phyloP scores from a whole-genome alignment of 2,888 invertebrate genomes.

The Perdita meconis region DNA sequence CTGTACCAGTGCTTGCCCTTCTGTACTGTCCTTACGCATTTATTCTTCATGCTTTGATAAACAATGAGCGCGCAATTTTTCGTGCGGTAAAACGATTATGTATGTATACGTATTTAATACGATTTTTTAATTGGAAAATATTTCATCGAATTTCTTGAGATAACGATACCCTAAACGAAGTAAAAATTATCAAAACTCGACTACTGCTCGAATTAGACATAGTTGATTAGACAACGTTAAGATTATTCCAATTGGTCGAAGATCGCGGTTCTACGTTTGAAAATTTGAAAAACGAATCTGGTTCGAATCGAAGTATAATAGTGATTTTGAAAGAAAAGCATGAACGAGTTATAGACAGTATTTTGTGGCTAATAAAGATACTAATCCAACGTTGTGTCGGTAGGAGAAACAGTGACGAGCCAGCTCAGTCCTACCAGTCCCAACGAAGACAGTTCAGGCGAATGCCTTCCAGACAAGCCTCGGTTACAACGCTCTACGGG shows the following conservation, averaged over 20 bases:
- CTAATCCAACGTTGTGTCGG: conserved; percentile 37
- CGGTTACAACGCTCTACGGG: conserved; percentile 96
- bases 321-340: conserved; percentile 54
- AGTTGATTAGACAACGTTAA: no score
- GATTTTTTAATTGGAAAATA: neutral
- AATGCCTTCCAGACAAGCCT: conserved; percentile 86
- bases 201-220: conserved; percentile 34
- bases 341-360: conserved; percentile 59
- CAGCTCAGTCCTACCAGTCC: conserved; percentile 91
- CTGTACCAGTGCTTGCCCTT: conserved; percentile 36
- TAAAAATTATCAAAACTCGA: neutral
- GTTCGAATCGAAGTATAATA: conserved; percentile 20
- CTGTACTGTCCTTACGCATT: conserved; percentile 29
- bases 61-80: neutral
- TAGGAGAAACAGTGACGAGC: conserved; percentile 91
- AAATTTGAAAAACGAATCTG: conserved; percentile 25
- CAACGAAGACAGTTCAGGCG: conserved; percentile 88
- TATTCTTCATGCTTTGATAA: conserved; percentile 11
- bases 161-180: no score
- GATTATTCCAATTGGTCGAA: no score
- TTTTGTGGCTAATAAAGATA: conserved; percentile 1
- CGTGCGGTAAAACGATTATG: neutral
- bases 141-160: no score
- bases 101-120: neutral
- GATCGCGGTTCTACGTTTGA: conserved; percentile 12